Percentiles rank a stretch among this genome's conserved stretches.
These are phyloP conservation scores for Monopis laevigella DNA, from an alignment of 2,888 invertebrate species.

Conservation along the genomic window DNA sequence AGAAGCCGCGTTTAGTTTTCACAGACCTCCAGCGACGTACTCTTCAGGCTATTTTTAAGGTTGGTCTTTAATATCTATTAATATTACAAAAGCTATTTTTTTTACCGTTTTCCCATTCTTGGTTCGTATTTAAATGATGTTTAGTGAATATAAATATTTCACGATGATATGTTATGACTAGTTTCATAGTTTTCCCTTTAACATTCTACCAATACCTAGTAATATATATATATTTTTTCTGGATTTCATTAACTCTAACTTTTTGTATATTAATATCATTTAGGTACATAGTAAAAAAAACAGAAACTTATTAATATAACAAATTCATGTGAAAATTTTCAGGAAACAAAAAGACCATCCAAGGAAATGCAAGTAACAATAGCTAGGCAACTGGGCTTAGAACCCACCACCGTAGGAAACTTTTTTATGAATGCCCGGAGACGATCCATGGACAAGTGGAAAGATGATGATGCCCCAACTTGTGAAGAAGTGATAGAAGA, in stretches of 20 bases:
- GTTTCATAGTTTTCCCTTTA: too few relatives aligned
- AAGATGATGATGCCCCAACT: constrained; percentile 86
- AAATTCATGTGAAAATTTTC: constrained; percentile 27
- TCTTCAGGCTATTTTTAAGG: constrained; percentile 99
- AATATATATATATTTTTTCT: too few relatives aligned
- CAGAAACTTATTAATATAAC: too few relatives aligned
- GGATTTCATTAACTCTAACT: too few relatives aligned
- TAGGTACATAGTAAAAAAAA: too few relatives aligned
- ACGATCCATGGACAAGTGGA: constrained; percentile 98
- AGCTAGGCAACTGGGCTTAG: constrained; percentile 94
- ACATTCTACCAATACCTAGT: too few relatives aligned
- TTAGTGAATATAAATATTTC: too few relatives aligned
- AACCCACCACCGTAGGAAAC: constrained; percentile 98
- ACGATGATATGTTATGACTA: too few relatives aligned
- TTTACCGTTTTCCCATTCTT: too few relatives aligned
- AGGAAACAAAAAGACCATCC: constrained; percentile 99
- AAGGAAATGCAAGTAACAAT: constrained; percentile 99
- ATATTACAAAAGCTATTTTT: too few relatives aligned
- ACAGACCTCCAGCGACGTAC: constrained; percentile 99
- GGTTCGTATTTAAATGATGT: too few relatives aligned
- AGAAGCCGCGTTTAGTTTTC: constrained; percentile 99
- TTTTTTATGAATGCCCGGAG: constrained; percentile 99
- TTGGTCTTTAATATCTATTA: constrained; percentile 50
- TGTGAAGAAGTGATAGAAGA: constrained; percentile 46
- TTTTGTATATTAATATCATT: too few relatives aligned